Base-by-base conservation (phyloP, 2,888 invertebrate species). In the Cyclophora albipunctata region DNA sequence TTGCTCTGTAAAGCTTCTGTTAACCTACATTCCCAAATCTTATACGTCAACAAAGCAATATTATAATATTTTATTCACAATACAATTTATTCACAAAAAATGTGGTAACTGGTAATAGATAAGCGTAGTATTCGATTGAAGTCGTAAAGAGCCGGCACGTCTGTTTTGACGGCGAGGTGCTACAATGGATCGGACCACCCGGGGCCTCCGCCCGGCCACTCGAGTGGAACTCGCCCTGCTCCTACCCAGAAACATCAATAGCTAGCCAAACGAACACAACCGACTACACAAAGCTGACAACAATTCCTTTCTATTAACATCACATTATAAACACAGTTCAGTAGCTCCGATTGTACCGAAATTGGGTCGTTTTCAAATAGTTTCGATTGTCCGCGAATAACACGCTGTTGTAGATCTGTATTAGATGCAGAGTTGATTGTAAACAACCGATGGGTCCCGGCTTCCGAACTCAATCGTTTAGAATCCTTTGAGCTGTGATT, bases 121-220 rank as follows among this genome's bases (percentile, higher is more conserved):
- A 20, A 20, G 20, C 20, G 20, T 2, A 20, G 20, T 20, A 20
- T 20, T 20, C 37, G 37, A 37, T 37, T 2, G 5, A 5, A 2
- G 48, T 50, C 51, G 48, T 52, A 60, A 68, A 62, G 56, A 64
- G 57, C 63, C 64, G 64, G 63, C 47, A 5, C 7, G 7, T 59
- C 62, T 83, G 81, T 82, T 81, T 73, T 81, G 78, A 78, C 71
- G 68, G 69, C 62, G 59, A 66, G 66, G 71, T 63, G 74, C 66
- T 62, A 77, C 75, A 76, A 75, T 71, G 59, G 67, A 45, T 47
- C 47, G 71, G 84, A 79, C 84, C 87, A 84, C 84, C 86, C 86
- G 83, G 78, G 71, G 81, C 52, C 64, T 57, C 62, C 49, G 53
- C 67, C 68, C 72, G 64, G 50, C 66, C 75, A 80, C 78, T 86